Percentiles rank a stretch among this genome's conserved stretches.
These are phyloP conservation scores for Eretmocerus hayati DNA, from an alignment of 2,888 invertebrate genomes.

Conservation along the genomic window DNA sequence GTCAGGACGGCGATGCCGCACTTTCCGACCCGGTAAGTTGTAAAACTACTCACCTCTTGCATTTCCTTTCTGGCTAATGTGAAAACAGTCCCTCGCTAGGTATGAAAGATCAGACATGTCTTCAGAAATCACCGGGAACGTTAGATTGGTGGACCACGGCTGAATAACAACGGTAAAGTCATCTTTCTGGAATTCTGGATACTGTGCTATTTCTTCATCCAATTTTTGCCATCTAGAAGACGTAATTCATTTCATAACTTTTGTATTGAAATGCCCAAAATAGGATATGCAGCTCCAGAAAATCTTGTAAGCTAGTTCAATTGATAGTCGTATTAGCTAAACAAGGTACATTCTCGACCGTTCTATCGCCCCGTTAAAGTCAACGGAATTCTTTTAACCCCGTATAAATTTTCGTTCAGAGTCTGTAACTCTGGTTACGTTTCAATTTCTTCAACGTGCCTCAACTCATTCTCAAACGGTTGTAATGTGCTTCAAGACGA, in stretches of 20 bases:
- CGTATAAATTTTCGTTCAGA: too few relatives aligned
- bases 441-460: too few relatives aligned
- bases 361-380: not conserved
- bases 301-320: too few relatives aligned
- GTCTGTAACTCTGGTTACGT: too few relatives aligned
- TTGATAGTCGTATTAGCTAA: not conserved
- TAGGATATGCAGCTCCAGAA: not conserved
- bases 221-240: constrained; percentile 49
- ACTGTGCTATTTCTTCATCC: constrained; percentile 49
- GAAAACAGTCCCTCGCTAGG: constrained; percentile 58
- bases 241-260: not conserved
- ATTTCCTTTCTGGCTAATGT: constrained; percentile 56
- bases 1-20: too few relatives aligned
- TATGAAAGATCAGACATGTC: constrained; percentile 50
- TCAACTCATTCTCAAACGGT: too few relatives aligned
- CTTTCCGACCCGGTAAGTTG: too few relatives aligned
- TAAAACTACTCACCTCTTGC: constrained; percentile 53
- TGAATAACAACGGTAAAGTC: constrained; percentile 57
- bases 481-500: too few relatives aligned
- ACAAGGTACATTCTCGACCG: not conserved
- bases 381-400: too few relatives aligned
- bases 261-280: not conserved
- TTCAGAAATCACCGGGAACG: constrained; percentile 44
- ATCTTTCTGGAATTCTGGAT: constrained; percentile 48
- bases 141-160: constrained; percentile 47